These are phyloP conservation scores for Neodontobutis hainanensis DNA, from an alignment of 2,113 vertebrate genomes.

Conservation along the genomic window DNA sequence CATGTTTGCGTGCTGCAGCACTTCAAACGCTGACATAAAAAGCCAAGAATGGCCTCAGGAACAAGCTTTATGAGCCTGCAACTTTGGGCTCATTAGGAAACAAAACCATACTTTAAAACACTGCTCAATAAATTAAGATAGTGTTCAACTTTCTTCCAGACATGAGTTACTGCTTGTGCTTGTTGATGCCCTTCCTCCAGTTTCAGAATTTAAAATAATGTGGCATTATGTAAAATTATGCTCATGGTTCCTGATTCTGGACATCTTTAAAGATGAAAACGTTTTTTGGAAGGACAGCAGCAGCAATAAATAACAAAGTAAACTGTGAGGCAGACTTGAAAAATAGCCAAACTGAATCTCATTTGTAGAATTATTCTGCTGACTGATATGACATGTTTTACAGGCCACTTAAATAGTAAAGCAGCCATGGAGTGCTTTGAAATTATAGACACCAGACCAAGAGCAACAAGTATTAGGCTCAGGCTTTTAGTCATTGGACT, in stretches of 20 bases:
- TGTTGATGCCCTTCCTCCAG: neutral
- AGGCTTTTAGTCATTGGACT: neutral
- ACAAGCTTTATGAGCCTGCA: slow-evolving; percentile 33
- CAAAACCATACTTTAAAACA: slow-evolving; percentile 6
- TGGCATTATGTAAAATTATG: neutral
- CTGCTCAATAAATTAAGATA: slow-evolving; percentile 11
- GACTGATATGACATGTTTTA: slow-evolving; percentile 23
- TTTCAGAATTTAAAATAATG: slow-evolving; percentile 13
- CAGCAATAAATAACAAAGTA: slow-evolving; percentile 16
- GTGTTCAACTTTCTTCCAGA: neutral
- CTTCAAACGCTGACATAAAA: slow-evolving; percentile 42
- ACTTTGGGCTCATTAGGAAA: slow-evolving; percentile 47
- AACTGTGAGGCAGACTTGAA: slow-evolving; percentile 11
- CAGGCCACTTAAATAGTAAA: slow-evolving; percentile 11
- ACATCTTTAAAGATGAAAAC: slow-evolving; percentile 7
- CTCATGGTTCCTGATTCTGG: neutral
- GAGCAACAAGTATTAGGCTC: slow-evolving; percentile 34
- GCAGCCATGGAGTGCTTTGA: slow-evolving; percentile 11
- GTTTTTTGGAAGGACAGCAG: slow-evolving; percentile 21
- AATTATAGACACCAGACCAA: neutral
- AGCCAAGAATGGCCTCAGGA: slow-evolving; percentile 25
- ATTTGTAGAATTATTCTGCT: slow-evolving; percentile 21
- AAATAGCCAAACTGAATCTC: slow-evolving; percentile 2
- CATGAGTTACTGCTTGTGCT: neutral
- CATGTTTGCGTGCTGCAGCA: neutral